Evolutionary conservation across 2,888 invertebrate species (phyloP).

Genomic region (Epinotia ramella): DNA sequence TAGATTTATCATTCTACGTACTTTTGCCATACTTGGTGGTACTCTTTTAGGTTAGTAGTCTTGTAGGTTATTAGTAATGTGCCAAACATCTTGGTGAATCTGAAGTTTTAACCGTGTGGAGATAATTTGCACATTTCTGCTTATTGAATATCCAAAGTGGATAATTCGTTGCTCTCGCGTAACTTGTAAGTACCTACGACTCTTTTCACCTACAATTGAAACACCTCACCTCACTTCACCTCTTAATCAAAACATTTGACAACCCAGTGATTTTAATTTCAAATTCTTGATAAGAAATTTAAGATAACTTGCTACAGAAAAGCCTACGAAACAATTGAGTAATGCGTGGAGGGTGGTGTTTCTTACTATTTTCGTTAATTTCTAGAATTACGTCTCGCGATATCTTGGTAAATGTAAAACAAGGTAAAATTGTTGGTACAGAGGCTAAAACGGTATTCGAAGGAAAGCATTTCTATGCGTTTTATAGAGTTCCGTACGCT

Average conservation of each 20-base stretch:
- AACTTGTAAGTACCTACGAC: neutral
- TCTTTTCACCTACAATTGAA: conserved; percentile 25
- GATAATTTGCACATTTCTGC: neutral
- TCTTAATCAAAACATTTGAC: conserved; percentile 57
- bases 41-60: no score
- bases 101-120: neutral
- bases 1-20: no score
- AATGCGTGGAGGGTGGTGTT: conserved; percentile 52
- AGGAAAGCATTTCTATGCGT: conserved; percentile 65
- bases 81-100: neutral
- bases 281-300: conserved; percentile 11
- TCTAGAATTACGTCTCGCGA: conserved; percentile 49
- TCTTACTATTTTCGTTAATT: conserved; percentile 53
- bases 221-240: neutral
- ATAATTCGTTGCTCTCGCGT: neutral
- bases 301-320: conserved; percentile 5
- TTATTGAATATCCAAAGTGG: no score
- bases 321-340: conserved; percentile 47
- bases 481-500: conserved; percentile 78
- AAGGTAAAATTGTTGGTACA: conserved; percentile 67
- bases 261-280: conserved; percentile 56
- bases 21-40: no score
- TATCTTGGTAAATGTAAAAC: conserved; percentile 65
- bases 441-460: conserved; percentile 64
- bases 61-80: no score